Evolutionary conservation across 2,888 invertebrate genomes (phyloP).

Genomic region (Papilio demoleus): DNA sequence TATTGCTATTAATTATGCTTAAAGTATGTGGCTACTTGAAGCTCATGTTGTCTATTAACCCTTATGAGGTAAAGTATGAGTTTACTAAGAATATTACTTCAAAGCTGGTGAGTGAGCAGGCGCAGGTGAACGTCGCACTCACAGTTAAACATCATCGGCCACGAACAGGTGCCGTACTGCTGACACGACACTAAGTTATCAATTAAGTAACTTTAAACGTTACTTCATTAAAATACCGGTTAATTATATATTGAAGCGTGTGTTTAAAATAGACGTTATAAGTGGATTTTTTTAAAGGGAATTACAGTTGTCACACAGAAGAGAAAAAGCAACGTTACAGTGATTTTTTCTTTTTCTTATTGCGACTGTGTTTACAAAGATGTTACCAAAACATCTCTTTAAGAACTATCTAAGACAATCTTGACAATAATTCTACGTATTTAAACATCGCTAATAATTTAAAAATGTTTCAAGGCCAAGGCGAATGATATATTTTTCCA

Average conservation of each 20-base stretch:
- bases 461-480: too few species aligned
- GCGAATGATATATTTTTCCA: too few species aligned
- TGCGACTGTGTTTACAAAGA: too few species aligned
- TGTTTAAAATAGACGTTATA: not conserved
- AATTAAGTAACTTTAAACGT: conserved; percentile 3
- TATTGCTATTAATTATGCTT: too few species aligned
- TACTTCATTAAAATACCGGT: conserved; percentile 10
- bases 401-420: too few species aligned
- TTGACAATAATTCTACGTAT: too few species aligned
- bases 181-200: conserved; percentile 1
- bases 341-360: not conserved
- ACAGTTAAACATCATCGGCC: not conserved
- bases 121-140: not conserved
- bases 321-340: not conserved
- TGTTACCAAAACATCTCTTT: too few species aligned
- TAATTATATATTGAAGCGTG: not conserved
- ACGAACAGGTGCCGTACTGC: conserved; percentile 22
- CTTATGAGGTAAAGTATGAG: too few species aligned
- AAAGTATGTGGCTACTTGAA: not conserved
- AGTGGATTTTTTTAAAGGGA: not conserved
- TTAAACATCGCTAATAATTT: too few species aligned
- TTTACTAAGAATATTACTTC: too few species aligned
- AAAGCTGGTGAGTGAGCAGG: not conserved
- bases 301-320: not conserved
- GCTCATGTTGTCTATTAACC: not conserved